phyloP scores from a whole-genome alignment of 2,113 vertebrate genomes.

The Macrotis lagotis region DNA sequence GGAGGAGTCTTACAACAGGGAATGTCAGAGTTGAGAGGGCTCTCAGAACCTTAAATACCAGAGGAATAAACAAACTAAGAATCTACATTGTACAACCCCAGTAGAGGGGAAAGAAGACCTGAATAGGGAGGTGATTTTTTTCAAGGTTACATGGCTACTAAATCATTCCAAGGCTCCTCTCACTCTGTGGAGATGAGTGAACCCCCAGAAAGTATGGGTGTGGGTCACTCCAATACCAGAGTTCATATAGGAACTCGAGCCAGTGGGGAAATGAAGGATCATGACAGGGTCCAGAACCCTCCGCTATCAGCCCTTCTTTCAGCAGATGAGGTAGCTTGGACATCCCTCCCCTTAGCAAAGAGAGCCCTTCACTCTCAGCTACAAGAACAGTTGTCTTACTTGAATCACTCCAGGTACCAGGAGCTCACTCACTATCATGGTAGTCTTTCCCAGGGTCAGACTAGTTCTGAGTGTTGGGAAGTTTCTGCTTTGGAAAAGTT shows the following conservation, averaged over 20 bases:
- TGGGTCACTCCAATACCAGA: too few species aligned
- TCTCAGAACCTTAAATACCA: too few species aligned
- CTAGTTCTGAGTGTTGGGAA: background rate
- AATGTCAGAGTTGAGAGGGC: too few species aligned
- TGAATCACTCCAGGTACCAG: background rate
- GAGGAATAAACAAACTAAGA: too few species aligned
- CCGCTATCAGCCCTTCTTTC: background rate
- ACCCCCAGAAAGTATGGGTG: too few species aligned
- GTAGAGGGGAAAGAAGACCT: too few species aligned
- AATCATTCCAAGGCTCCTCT: too few species aligned
- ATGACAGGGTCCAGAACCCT: background rate
- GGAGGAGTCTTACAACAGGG: too few species aligned
- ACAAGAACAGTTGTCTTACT: background rate
- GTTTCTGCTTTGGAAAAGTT: background rate
- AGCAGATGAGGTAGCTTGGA: background rate
- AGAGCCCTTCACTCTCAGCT: background rate
- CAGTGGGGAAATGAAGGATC: background rate
- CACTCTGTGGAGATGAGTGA: too few species aligned
- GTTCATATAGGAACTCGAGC: background rate
- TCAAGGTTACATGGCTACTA: too few species aligned
- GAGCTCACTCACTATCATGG: background rate
- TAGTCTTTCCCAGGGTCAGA: background rate
- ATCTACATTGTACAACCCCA: too few species aligned
- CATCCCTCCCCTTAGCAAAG: background rate
- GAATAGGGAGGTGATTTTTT: too few species aligned